Evolutionary conservation across 2,797 vertebrate genomes (phyloP).

Genomic region (Novumbra hubbsi): DNA sequence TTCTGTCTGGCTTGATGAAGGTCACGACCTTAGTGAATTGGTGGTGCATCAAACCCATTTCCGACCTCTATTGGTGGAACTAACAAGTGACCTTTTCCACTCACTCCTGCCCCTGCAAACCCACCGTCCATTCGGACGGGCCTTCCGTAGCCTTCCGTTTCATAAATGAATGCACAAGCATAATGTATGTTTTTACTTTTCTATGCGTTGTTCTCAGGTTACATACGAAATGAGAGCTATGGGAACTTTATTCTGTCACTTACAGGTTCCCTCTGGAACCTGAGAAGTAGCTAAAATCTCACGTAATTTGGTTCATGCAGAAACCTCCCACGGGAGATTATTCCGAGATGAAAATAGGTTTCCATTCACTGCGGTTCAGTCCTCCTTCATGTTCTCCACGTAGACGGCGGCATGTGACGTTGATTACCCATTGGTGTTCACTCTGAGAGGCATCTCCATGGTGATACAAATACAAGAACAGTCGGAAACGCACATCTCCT

Average conservation of each 20-base stretch:
- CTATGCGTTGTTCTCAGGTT: background rate
- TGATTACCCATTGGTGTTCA: constrained; percentile 39
- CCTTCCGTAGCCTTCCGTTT: too few relatives aligned
- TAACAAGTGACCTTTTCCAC: background rate
- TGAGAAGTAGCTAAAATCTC: too few relatives aligned
- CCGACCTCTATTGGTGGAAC: background rate
- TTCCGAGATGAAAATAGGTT: background rate
- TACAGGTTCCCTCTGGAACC: too few relatives aligned
- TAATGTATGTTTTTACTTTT: background rate
- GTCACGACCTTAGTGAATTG: constrained; percentile 27
- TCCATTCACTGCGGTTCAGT: background rate
- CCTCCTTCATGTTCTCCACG: background rate
- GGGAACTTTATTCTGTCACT: too few relatives aligned
- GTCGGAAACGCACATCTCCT: constrained; percentile 62
- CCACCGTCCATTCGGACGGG: constrained; percentile 8
- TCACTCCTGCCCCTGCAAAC: background rate
- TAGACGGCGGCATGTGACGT: constrained; percentile 23
- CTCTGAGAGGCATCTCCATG: constrained; percentile 47
- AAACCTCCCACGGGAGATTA: too few relatives aligned
- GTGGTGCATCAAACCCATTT: constrained; percentile 10
- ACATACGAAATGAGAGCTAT: too few relatives aligned
- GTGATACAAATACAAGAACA: constrained; percentile 47
- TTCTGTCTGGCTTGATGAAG: constrained; percentile 40
- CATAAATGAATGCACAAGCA: background rate
- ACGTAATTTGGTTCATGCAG: too few relatives aligned